A percentile compares a stretch with the other conserved stretches of the same genome.
phyloP scores from a whole-genome alignment of 2,888 invertebrate genomes.

The Plemyria rubiginata region DNA sequence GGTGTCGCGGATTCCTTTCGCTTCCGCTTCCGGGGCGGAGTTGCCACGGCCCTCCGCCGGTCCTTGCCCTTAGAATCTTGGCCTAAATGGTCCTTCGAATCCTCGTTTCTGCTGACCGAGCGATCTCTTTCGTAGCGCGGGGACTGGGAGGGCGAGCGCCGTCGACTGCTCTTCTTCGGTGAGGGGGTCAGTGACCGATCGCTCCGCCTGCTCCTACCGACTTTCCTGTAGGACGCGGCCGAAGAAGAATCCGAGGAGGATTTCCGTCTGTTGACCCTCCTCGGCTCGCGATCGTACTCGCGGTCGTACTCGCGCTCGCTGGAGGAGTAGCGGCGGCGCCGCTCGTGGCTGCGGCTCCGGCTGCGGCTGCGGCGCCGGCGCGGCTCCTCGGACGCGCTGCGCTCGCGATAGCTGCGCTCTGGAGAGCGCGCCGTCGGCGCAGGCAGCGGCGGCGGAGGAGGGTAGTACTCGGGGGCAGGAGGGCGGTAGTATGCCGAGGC shows the following conservation, averaged over 20 bases:
- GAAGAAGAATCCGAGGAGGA: conserved; percentile 69
- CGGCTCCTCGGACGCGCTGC: conserved; percentile 46
- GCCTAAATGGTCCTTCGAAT: conserved; percentile 52
- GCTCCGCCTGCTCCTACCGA: conserved; percentile 43
- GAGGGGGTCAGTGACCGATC: conserved; percentile 58
- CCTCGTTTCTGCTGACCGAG: conserved; percentile 41
- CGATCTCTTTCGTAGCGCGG: conserved; percentile 33
- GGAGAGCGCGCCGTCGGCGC: conserved; percentile 25
- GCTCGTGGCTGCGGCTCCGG: conserved; percentile 61
- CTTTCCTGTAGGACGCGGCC: conserved; percentile 58
- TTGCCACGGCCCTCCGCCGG: conserved; percentile 49
- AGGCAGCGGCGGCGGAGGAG: conserved; percentile 37
- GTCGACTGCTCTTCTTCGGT: conserved; percentile 52
- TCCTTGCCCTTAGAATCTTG: conserved; percentile 53
- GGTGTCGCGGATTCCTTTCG: conserved; percentile 41
- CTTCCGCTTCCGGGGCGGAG: conserved; percentile 55
- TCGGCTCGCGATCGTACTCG: conserved; percentile 42
- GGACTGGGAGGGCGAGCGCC: conserved; percentile 52
- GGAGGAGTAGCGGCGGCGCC: conserved; percentile 62
- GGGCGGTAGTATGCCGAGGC: conserved; percentile 25
- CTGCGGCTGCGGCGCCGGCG: conserved; percentile 56
- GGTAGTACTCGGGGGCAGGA: conserved; percentile 16
- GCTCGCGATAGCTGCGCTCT: conserved; percentile 36
- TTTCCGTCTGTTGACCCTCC: conserved; percentile 47
- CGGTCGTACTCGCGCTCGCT: conserved; percentile 52